Evolutionary conservation across 2,113 vertebrate species (phyloP).

Genomic region (Grantiella picta): DNA sequence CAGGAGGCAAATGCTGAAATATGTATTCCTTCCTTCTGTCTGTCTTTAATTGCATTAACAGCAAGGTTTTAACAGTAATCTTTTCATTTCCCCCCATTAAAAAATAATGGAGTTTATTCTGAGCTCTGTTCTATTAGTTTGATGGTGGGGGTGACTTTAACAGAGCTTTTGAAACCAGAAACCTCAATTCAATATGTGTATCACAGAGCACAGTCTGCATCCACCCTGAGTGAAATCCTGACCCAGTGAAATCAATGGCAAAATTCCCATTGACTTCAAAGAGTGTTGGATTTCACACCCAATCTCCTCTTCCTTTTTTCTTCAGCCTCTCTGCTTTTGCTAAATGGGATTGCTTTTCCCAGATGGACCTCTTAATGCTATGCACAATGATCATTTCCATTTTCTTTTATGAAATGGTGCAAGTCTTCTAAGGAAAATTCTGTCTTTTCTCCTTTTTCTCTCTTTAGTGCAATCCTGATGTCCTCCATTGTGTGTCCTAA

Average conservation of each 20-base stretch:
- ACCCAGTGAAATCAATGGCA: slow-evolving; percentile 26
- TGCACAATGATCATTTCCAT: not conserved
- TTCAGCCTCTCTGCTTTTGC: slow-evolving; percentile 6
- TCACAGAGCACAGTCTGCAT: not conserved
- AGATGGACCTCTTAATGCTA: not conserved
- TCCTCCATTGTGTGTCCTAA: not conserved
- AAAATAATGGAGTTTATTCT: not conserved
- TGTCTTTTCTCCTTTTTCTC: not conserved
- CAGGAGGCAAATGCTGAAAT: not conserved
- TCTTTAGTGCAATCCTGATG: not conserved
- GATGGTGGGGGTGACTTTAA: not conserved
- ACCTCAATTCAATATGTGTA: not conserved
- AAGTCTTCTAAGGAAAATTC: not conserved
- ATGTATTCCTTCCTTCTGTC: not conserved
- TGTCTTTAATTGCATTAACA: not conserved
- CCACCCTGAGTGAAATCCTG: not conserved
- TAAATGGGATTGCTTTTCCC: slow-evolving; percentile 39
- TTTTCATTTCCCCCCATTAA: not conserved
- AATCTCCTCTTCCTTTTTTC: slow-evolving; percentile 23
- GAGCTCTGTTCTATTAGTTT: not conserved
- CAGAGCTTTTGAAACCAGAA: not conserved
- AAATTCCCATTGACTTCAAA: slow-evolving; percentile 46
- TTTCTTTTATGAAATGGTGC: not conserved
- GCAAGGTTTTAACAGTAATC: not conserved
- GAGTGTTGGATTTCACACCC: slow-evolving; percentile 13